Conservation (phyloP, 2,113 vertebrate species). For the Lophotis ruficrista region DNA sequence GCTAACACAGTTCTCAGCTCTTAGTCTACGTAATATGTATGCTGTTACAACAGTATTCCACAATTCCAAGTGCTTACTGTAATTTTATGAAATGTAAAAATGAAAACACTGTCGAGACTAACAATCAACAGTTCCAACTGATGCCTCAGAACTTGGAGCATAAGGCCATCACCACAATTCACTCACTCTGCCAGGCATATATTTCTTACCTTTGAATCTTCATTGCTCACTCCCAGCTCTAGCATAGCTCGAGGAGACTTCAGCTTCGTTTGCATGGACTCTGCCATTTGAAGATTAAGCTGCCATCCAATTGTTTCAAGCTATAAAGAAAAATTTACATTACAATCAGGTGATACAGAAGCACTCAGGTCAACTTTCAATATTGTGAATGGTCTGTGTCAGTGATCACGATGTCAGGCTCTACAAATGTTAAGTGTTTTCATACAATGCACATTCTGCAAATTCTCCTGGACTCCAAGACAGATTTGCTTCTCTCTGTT, state of each 20-base stretch:
- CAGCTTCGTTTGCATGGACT: slow-evolving; percentile 86
- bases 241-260: slow-evolving; percentile 89
- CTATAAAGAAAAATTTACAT: slow-evolving; percentile 75
- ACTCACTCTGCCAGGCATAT: neutral
- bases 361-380: neutral
- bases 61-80: neutral
- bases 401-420: neutral
- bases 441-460: neutral
- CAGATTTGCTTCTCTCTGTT: neutral
- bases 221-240: slow-evolving; percentile 85
- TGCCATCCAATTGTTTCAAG: slow-evolving; percentile 93
- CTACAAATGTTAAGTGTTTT: neutral
- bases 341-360: slow-evolving; percentile 31
- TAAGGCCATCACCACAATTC: neutral
- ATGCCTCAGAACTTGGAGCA: neutral
- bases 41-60: neutral
- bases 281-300: slow-evolving; percentile 94
- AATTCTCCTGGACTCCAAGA: neutral
- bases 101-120: neutral
- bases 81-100: neutral
- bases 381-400: neutral
- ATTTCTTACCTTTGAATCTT: slow-evolving; percentile 87
- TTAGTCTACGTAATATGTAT: neutral
- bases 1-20: neutral
- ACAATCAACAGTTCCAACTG: neutral